phyloP scores from a whole-genome alignment of 2,888 invertebrate genomes.

The Drosophila siamana region DNA sequence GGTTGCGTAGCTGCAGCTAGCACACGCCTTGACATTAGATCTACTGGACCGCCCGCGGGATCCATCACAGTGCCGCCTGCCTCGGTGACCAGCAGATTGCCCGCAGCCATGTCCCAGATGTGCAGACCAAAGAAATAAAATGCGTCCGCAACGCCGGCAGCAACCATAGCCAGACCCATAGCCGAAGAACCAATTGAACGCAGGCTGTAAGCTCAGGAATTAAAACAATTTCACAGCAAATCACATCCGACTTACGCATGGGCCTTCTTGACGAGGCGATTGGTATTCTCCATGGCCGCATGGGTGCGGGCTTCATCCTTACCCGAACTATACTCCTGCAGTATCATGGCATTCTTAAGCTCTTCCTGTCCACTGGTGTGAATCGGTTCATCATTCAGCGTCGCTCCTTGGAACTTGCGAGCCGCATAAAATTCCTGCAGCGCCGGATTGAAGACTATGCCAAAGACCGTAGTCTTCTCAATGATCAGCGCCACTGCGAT shows the following conservation, averaged over 20 bases:
- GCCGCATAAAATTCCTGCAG: conserved; percentile 56
- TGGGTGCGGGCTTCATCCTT: conserved; percentile 54
- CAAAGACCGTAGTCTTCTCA: conserved; percentile 43
- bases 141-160: conserved; percentile 93
- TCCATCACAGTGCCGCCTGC: conserved; percentile 97
- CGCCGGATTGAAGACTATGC: conserved; percentile 62
- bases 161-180: conserved; percentile 96
- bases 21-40: conserved; percentile 92
- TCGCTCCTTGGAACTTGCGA: conserved; percentile 44
- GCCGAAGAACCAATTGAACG: conserved; percentile 96
- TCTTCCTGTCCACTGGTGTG: conserved; percentile 33
- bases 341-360: conserved; percentile 47
- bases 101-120: conserved; percentile 96
- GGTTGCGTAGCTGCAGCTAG: conserved; percentile 91
- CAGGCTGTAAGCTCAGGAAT: conserved; percentile 86
- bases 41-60: conserved; percentile 92
- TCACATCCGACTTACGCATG: conserved; percentile 89
- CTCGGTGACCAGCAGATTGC: conserved; percentile 94
- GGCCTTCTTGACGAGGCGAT: conserved; percentile 87
- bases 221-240: neutral
- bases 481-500: conserved; percentile 64
- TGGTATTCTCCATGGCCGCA: conserved; percentile 89
- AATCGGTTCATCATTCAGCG: conserved; percentile 43
- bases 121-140: conserved; percentile 97
- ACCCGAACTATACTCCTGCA: conserved; percentile 59